These are phyloP conservation scores for Erythrocercus mccallii DNA, from an alignment of 2,113 vertebrate species.

Conservation along the genomic window DNA sequence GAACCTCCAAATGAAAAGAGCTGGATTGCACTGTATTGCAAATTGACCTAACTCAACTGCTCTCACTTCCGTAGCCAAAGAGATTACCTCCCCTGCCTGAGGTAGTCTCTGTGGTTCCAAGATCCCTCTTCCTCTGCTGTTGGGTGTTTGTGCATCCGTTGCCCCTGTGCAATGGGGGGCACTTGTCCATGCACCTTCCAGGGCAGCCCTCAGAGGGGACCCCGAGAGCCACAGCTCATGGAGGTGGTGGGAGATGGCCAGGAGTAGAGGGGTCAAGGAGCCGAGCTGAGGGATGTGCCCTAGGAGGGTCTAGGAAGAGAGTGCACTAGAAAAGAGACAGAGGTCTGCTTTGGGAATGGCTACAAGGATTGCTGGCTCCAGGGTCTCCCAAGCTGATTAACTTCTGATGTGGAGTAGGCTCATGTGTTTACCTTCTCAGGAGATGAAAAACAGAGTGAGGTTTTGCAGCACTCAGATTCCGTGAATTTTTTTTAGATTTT, in stretches of 20 bases:
- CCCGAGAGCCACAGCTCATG: fast-evolving
- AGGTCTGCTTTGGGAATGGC: neutral
- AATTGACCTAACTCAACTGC: neutral
- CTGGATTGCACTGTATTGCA: neutral
- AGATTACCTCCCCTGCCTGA: neutral
- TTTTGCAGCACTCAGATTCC: constrained; percentile 52
- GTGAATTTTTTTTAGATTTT: constrained; percentile 48
- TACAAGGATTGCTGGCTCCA: neutral
- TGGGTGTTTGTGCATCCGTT: neutral
- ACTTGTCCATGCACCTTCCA: neutral
- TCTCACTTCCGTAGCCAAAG: neutral
- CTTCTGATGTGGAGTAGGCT: neutral
- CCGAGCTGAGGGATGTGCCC: neutral
- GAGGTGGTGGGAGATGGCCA: neutral
- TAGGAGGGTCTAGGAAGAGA: neutral
- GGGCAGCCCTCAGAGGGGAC: fast-evolving
- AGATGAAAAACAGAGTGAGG: constrained; percentile 59
- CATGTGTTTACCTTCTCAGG: constrained; percentile 35
- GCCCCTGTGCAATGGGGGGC: neutral
- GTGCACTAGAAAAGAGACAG: neutral
- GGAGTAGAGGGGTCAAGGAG: fast-evolving
- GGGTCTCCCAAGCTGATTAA: neutral
- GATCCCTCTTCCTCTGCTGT: neutral
- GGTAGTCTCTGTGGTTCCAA: neutral
- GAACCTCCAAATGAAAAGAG: neutral